Percentiles rank a stretch among this genome's conserved stretches.
Conservation (phyloP, 2,888 invertebrate genomes). For the Drosophila cracens region DNA sequence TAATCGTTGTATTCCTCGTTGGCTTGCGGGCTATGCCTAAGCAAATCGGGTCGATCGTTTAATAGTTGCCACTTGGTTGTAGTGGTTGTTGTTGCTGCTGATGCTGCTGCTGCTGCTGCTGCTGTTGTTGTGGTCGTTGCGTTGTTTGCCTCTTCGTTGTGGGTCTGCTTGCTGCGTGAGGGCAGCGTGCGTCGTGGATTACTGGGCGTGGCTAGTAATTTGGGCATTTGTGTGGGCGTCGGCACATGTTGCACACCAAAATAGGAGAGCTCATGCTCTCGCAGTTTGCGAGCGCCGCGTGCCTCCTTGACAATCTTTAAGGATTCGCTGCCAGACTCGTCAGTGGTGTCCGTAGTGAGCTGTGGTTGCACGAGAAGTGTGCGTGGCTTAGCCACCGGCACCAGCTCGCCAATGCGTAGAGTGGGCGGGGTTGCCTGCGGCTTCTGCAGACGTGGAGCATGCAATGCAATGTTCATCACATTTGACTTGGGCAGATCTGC, state of each 20-base stretch:
- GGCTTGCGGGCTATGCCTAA: slow-evolving; percentile 82
- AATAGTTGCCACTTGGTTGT: slow-evolving; percentile 82
- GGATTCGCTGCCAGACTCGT: slow-evolving; percentile 69
- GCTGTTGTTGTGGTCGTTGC: slow-evolving; percentile 21
- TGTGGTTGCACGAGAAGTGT: slow-evolving; percentile 70
- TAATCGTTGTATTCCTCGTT: slow-evolving; percentile 62
- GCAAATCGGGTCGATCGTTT: slow-evolving; percentile 83
- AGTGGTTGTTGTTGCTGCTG: slow-evolving; percentile 47
- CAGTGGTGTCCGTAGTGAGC: slow-evolving; percentile 43
- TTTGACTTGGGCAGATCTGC: slow-evolving; percentile 84
- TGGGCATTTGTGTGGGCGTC: slow-evolving; percentile 35
- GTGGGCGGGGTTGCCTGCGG: slow-evolving; percentile 66
- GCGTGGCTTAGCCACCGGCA: slow-evolving; percentile 83
- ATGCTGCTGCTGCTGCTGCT: not conserved
- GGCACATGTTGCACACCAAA: slow-evolving; percentile 85
- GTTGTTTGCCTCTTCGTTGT: slow-evolving; percentile 42
- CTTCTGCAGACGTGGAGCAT: slow-evolving; percentile 76
- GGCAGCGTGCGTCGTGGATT: slow-evolving; percentile 72
- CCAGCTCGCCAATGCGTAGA: slow-evolving; percentile 65
- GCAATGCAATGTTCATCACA: slow-evolving; percentile 84
- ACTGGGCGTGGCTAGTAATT: slow-evolving; percentile 25
- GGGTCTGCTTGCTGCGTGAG: slow-evolving; percentile 55
- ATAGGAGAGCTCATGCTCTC: slow-evolving; percentile 87
- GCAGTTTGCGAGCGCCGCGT: slow-evolving; percentile 86
- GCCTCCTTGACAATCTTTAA: slow-evolving; percentile 83